A percentile compares a stretch with the other conserved stretches of the same genome.
Evolutionary conservation across 2,797 vertebrate species (phyloP).

Genomic region (Hafferia zeledoni): DNA sequence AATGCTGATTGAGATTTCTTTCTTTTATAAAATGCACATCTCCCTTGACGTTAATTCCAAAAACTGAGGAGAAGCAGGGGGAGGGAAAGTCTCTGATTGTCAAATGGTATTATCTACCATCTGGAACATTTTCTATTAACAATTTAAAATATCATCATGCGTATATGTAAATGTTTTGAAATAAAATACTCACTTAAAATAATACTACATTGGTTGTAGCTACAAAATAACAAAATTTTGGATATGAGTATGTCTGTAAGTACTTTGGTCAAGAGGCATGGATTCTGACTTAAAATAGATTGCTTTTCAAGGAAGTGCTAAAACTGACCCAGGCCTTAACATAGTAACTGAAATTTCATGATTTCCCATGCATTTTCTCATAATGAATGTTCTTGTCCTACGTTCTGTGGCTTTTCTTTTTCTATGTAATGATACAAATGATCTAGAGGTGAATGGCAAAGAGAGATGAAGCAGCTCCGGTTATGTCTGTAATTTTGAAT

Average conservation of each 20-base stretch:
- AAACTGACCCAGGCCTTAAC: neutral
- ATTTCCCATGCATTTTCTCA: neutral
- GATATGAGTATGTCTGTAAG: neutral
- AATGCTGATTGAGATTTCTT: constrained; percentile 15
- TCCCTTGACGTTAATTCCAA: neutral
- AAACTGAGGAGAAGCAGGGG: neutral
- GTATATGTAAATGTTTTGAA: neutral
- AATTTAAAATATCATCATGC: neutral
- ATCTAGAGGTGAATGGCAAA: neutral
- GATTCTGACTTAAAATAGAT: neutral
- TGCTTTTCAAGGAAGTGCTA: neutral
- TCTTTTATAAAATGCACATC: neutral
- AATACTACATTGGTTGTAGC: neutral
- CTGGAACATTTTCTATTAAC: neutral
- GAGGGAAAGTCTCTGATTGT: neutral
- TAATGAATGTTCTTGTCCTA: neutral
- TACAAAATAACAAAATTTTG: neutral
- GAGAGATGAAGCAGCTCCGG: neutral
- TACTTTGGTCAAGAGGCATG: neutral
- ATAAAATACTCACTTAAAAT: neutral
- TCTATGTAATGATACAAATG: neutral
- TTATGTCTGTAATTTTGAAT: neutral
- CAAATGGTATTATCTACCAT: neutral
- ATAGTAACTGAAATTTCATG: neutral
- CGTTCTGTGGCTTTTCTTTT: neutral